Percentiles rank a stretch among this genome's conserved stretches.
These are phyloP conservation scores for Sphenopsis melanotis DNA, from an alignment of 2,797 vertebrate genomes.

Conservation along the genomic window DNA sequence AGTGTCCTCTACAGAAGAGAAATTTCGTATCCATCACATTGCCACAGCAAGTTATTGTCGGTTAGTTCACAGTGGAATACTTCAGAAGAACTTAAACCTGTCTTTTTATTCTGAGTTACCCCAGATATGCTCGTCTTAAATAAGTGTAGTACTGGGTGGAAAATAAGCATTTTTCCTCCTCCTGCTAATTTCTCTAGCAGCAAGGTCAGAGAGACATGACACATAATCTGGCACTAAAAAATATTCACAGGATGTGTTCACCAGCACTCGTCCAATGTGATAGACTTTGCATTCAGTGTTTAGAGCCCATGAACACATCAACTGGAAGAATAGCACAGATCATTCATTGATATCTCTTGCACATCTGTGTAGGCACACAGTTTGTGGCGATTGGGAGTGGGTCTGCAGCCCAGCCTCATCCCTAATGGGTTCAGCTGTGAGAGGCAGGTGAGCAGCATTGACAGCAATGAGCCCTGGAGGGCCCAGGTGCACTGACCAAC, in stretches of 20 bases:
- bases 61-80: neutral
- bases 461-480: neutral
- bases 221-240: neutral
- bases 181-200: neutral
- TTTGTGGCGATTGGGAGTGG: neutral
- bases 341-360: neutral
- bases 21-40: neutral
- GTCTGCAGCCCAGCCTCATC: too few relatives aligned
- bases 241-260: neutral
- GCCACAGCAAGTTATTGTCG: neutral
- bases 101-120: neutral
- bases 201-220: neutral
- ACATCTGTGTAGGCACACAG: too few relatives aligned
- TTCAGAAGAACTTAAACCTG: neutral
- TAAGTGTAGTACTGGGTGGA: neutral
- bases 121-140: neutral
- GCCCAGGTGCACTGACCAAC: neutral
- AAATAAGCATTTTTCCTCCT: neutral
- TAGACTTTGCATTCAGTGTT: neutral
- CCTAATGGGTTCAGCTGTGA: neutral
- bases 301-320: neutral
- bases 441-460: neutral
- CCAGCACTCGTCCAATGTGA: neutral
- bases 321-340: neutral
- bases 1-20: neutral